Conservation (phyloP, 2,113 vertebrate genomes). For the Cynoglossus semilaevis region DNA sequence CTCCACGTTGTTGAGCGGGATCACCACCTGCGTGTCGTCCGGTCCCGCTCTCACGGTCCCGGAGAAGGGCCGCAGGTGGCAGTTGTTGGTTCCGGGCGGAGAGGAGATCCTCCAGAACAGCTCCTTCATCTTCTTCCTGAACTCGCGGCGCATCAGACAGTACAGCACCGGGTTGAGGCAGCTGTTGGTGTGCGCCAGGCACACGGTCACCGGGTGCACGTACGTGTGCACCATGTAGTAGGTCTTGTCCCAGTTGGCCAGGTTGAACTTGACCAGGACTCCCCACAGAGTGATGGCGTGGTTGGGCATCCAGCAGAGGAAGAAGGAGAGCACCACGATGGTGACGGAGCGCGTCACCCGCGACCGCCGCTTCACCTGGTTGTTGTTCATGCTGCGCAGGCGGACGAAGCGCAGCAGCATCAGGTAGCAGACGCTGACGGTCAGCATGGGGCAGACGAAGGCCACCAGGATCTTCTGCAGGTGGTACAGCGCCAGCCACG, state of each 20-base stretch:
- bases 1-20: slow-evolving; percentile 68
- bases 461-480: slow-evolving; percentile 88
- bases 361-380: slow-evolving; percentile 78
- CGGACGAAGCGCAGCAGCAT: slow-evolving; percentile 86
- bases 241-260: slow-evolving; percentile 80
- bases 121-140: slow-evolving; percentile 85
- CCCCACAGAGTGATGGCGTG: slow-evolving; percentile 92
- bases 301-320: slow-evolving; percentile 94
- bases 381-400: slow-evolving; percentile 75
- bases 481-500: slow-evolving; percentile 89
- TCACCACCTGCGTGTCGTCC: slow-evolving; percentile 72
- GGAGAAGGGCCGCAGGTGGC: slow-evolving; percentile 77
- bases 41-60: slow-evolving; percentile 80
- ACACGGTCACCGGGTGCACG: slow-evolving; percentile 86
- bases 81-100: slow-evolving; percentile 75
- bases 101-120: slow-evolving; percentile 87
- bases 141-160: slow-evolving; percentile 90
- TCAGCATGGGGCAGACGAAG: slow-evolving; percentile 81
- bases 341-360: slow-evolving; percentile 89
- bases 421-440: slow-evolving; percentile 85
- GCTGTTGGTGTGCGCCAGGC: slow-evolving; percentile 91
- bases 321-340: slow-evolving; percentile 89
- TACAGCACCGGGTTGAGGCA: slow-evolving; percentile 92
- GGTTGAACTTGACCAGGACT: slow-evolving; percentile 88
- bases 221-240: slow-evolving; percentile 90